These are phyloP conservation scores for Platyrinchus mystaceus DNA, from an alignment of 2,797 vertebrate genomes.

Conservation along the genomic window DNA sequence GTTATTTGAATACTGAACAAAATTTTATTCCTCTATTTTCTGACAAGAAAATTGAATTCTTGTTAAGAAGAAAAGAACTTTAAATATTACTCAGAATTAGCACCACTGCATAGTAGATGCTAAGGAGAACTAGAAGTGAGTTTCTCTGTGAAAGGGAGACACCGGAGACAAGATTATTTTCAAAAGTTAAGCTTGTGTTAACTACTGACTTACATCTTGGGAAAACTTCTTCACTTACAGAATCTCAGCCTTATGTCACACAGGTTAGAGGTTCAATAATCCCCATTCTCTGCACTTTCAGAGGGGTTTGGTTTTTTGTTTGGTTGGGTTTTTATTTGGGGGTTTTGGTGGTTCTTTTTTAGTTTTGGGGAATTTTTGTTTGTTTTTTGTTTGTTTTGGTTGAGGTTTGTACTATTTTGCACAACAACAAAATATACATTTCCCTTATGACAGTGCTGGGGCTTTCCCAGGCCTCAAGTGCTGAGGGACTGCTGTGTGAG, in stretches of 20 bases:
- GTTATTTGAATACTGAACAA: neutral
- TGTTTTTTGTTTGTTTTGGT: neutral
- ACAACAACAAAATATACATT: neutral
- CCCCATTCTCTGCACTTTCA: neutral
- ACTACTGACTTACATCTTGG: fast-evolving
- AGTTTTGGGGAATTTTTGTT: neutral
- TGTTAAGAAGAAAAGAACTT: neutral
- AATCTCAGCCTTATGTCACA: neutral
- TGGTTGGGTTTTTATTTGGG: neutral
- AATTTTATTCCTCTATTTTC: neutral
- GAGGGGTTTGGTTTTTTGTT: neutral
- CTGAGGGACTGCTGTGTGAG: neutral
- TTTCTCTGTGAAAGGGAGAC: neutral
- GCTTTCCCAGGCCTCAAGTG: neutral
- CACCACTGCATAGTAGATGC: neutral
- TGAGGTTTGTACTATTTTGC: neutral
- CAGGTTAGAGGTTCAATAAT: neutral
- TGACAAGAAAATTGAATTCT: neutral
- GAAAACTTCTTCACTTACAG: neutral
- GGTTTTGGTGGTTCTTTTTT: too few species aligned
- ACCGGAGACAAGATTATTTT: neutral
- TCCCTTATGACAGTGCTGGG: neutral
- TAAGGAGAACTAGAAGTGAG: neutral
- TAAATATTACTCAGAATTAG: neutral
- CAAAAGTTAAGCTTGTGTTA: neutral